Conservation (phyloP, 2,888 invertebrate genomes). For the Metacarcinus magister region DNA sequence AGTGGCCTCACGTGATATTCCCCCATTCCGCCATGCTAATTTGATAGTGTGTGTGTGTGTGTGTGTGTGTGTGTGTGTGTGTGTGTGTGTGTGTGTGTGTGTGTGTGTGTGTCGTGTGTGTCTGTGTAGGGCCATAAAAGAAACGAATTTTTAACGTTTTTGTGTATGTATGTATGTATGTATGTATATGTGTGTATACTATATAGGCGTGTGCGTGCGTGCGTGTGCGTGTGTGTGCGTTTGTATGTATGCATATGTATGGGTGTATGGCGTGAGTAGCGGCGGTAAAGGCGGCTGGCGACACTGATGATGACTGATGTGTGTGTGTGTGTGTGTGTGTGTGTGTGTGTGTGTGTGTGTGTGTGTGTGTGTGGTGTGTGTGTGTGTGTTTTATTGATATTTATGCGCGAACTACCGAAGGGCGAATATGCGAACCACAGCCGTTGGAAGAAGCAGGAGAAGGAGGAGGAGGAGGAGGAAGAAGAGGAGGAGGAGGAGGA, state of each 20-base stretch:
- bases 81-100: constrained; percentile 26
- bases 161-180: neutral
- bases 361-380: too few relatives aligned
- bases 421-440: neutral
- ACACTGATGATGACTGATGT: constrained; percentile 39
- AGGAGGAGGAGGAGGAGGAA: neutral
- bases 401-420: neutral
- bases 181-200: neutral
- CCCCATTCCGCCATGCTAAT: neutral
- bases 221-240: neutral
- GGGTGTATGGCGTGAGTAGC: constrained; percentile 9
- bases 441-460: neutral
- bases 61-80: neutral
- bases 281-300: constrained; percentile 10
- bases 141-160: too few relatives aligned
- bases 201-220: neutral
- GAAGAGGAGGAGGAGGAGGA: neutral
- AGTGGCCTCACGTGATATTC: neutral
- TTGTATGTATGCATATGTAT: neutral
- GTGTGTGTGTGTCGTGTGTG: neutral
- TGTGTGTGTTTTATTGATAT: constrained; percentile 28
- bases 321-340: constrained; percentile 34
- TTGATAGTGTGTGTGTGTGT: constrained; percentile 1
- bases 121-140: neutral
- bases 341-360: neutral